Evolutionary conservation across 2,113 vertebrate species (phyloP), one percentile per base, ranked within the genome.

Genomic region (Recurvirostra avosetta): DNA sequence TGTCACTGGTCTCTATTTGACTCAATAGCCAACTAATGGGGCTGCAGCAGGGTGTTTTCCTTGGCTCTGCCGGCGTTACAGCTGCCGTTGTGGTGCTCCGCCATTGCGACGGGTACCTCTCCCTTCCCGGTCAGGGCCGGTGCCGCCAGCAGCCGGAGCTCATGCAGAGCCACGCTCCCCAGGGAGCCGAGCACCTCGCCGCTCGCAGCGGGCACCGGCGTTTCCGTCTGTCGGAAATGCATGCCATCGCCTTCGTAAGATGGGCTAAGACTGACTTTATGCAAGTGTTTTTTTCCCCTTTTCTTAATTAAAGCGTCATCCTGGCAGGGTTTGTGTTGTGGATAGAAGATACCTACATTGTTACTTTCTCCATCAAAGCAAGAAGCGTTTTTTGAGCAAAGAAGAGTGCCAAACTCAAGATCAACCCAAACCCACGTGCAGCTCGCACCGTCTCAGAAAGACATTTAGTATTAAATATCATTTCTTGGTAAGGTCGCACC

Each of bases 11-110:
- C 45, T 9, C 34, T 20, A 5, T 22, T 29, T 14, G 12, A 2
- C 10, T n/a, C 1, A 0, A 0, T 12, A 0, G 7, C 2, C 15
- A 3, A 6, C 12, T 34, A 3, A 25, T 6, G 9, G 0, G 21
- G 25, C 6, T 3, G 68, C 47, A 49, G 3, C 5, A 2, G 23
- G 41, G 8, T 7, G 19, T 25, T 25, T 47, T 7, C n/a, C 49
- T 41, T 34, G 3, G 56, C 58, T 15, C 15, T 13, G n/a, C 9
- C 1, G 2, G 21, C 45, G 0, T 4, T 5, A 23, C 11, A 2
- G 9, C 18, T 7, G 66, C 5, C 50, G 6, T 21, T 15, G 30
- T 15, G 72, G 56, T 2, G 0, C 49, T 49, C 26, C 11, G 73
- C 41, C 5, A 2, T 5, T 7, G 26, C 2, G 3, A 30, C 25